These are phyloP conservation scores for Mus minutoides DNA, from an alignment of 2,797 vertebrate species.

Conservation along the genomic window DNA sequence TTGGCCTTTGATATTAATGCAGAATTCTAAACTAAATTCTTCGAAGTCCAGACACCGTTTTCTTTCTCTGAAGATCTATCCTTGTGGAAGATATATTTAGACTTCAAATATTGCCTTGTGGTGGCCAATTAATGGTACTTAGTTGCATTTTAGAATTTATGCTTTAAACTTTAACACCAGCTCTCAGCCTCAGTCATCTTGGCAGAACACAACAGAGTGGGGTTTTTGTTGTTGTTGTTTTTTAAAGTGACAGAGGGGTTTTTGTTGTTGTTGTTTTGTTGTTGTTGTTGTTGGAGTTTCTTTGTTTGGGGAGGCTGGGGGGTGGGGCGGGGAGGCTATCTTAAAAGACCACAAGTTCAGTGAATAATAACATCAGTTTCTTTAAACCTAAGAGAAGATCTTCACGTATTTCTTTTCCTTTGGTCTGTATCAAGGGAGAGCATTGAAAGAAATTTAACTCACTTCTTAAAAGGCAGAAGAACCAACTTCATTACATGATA, in stretches of 20 bases:
- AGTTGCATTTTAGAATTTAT: constrained; percentile 56
- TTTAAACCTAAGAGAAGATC: constrained; percentile 42
- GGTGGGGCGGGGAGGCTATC: not conserved
- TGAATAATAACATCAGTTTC: not conserved
- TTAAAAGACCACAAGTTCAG: not conserved
- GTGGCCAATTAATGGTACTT: constrained; percentile 31
- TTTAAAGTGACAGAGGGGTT: not conserved
- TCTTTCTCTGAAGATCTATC: constrained; percentile 17
- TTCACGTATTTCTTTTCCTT: constrained; percentile 51
- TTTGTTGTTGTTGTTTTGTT: constrained; percentile 10
- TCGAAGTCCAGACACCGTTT: constrained; percentile 63
- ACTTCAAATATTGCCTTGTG: constrained; percentile 28
- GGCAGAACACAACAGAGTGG: not conserved
- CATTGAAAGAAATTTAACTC: not conserved
- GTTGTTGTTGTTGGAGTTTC: not conserved
- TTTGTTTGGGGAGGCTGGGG: not conserved
- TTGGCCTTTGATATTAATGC: not conserved
- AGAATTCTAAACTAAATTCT: constrained; percentile 48
- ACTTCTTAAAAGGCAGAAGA: constrained; percentile 46
- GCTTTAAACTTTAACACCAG: constrained; percentile 6
- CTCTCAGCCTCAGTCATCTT: constrained; percentile 13
- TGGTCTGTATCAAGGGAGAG: constrained; percentile 25
- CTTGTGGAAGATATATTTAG: constrained; percentile 56
- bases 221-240: not conserved
- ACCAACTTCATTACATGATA: constrained; percentile 35